Evolutionary conservation across 2,888 invertebrate genomes (phyloP).

Genomic region (Gonocerus acuteangulatus): DNA sequence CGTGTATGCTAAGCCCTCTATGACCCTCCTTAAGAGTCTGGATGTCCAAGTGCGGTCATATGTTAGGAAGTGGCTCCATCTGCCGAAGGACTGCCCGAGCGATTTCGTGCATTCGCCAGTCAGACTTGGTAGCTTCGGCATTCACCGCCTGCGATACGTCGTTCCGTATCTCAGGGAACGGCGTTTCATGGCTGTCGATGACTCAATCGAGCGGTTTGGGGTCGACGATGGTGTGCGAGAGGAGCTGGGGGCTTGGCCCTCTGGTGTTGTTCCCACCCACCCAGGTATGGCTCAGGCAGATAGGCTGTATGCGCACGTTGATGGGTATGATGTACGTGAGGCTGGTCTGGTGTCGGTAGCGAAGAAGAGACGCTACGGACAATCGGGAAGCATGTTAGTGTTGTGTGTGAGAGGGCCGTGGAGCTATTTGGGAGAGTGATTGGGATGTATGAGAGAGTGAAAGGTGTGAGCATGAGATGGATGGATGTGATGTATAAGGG

Average conservation of each 20-base stretch:
- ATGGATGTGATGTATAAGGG: neutral
- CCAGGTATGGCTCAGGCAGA: constrained; percentile 31
- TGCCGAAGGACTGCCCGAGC: constrained; percentile 40
- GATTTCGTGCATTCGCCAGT: constrained; percentile 41
- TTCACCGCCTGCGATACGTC: constrained; percentile 26
- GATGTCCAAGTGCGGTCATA: constrained; percentile 40
- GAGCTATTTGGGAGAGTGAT: no score
- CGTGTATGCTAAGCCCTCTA: no score
- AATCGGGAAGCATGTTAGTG: no score
- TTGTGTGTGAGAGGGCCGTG: no score
- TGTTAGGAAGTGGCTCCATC: constrained; percentile 39
- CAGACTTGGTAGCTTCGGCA: constrained; percentile 37
- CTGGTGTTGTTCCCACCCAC: neutral
- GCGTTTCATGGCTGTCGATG: no score
- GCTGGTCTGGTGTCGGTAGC: constrained; percentile 41
- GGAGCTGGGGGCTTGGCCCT: neutral
- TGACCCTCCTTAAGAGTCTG: constrained; percentile 29
- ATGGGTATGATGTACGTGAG: neutral
- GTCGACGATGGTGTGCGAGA: neutral
- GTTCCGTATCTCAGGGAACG: no score
- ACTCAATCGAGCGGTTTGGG: neutral
- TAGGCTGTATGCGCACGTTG: constrained; percentile 2
- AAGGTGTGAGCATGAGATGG: no score
- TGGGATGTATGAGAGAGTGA: no score
- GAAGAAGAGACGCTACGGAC: no score